Conservation (phyloP, 2,888 invertebrate species). For the Congeria kusceri region DNA sequence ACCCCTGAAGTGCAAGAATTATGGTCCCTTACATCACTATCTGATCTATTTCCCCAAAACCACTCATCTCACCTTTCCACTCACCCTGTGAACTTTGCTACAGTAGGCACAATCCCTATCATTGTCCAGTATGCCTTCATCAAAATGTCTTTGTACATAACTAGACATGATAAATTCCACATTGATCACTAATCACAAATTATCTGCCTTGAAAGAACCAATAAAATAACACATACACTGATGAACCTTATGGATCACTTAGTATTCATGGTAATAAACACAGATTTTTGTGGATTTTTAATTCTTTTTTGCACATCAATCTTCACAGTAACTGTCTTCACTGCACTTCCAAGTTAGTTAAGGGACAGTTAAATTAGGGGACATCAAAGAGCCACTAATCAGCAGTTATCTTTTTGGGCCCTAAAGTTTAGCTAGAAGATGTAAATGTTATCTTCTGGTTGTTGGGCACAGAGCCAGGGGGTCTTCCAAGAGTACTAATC, state of each 20-base stretch:
- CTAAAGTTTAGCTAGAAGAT: not conserved
- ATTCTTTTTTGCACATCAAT: constrained; percentile 9
- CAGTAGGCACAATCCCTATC: no score
- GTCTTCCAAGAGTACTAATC: constrained; percentile 34
- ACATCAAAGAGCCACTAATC: constrained; percentile 51
- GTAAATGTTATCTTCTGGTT: constrained; percentile 33
- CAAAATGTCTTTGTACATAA: no score
- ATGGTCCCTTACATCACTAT: no score
- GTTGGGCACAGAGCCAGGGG: constrained; percentile 17
- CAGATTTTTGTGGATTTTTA: constrained; percentile 25
- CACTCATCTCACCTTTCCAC: no score
- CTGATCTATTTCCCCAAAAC: no score
- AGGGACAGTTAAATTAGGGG: constrained; percentile 28
- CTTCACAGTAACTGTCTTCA: constrained; percentile 22
- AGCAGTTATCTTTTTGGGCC: constrained; percentile 34
- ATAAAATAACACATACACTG: not conserved
- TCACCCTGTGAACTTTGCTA: no score
- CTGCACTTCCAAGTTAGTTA: constrained; percentile 28
- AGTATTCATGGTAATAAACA: constrained; percentile 12
- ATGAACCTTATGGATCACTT: not conserved
- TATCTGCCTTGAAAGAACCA: no score
- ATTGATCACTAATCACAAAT: no score
- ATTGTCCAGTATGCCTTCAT: no score
- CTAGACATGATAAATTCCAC: no score
- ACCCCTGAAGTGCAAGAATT: no score